Evolutionary conservation across 2,797 vertebrate genomes (phyloP), one percentile per base, ranked within the genome.

Genomic region (Xerus rutilus): DNA sequence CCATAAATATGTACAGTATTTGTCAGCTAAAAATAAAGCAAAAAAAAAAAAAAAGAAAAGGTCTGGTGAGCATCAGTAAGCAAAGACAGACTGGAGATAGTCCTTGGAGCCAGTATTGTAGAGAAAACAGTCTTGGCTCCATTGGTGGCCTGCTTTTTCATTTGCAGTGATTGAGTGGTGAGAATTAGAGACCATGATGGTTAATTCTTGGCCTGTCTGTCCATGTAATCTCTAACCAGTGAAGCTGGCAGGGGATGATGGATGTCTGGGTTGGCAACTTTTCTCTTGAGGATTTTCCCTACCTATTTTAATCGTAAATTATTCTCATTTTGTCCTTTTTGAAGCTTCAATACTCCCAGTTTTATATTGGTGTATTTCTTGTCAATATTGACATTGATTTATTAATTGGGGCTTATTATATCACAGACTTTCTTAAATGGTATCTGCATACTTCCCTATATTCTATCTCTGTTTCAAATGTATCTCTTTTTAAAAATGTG

Each of bases 401-500:
- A 65, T 65, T 92, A 89, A 35, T 92, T 59, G 25, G 43, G 28
- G 14, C 12, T 65, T 65, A 70, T 69, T 30, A 2, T 54, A 54
- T 39, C 20, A 21, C 88, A 69, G 39, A 17, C 1, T 85, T 54
- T 84, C 67, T 52, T 90, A 35, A 32, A 57, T 47, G 32, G 7
- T 93, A 62, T 84, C 25, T 92, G 4, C 28, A 20, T 79, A 12
- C 32, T 85, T 93, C 18, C 25, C 3, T 79, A 3, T 74, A 14
- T 90, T 76, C 28, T 7, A 6, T 35, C 7, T 72, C 23, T 59
- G 49, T 70, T 91, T 89, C 73, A 62, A 83, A 13, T 57, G 14
- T 91, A 78, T 96, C 67, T 93, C 23, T 30, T 93, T 92, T 90
- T 39, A 67, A 81, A 79, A 91, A 1, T 45, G 3, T 94, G 30